Percentiles rank a stretch among this genome's conserved stretches.
Evolutionary conservation across 2,113 vertebrate species (phyloP).

Genomic region (Nymphicus hollandicus): DNA sequence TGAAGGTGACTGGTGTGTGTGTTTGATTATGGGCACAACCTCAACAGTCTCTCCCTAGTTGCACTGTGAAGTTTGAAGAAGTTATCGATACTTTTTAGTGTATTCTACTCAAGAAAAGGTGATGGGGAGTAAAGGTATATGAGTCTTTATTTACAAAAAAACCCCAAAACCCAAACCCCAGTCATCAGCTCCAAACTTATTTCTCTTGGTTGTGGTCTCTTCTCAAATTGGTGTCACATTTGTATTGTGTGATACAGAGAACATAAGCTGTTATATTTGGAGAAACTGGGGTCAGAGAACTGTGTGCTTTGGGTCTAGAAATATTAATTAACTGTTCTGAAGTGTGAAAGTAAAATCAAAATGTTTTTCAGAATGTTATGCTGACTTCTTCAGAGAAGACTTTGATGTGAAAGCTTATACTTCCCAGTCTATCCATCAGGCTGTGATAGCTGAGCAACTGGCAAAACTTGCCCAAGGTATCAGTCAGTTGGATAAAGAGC

Average conservation of each 20-base stretch:
- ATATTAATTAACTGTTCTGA: background rate
- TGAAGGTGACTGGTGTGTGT: background rate
- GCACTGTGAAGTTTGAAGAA: background rate
- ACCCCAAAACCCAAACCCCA: rapidly evolving
- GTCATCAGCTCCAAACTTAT: background rate
- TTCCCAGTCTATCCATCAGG: conserved; percentile 92
- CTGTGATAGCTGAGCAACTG: conserved; percentile 92
- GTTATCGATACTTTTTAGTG: background rate
- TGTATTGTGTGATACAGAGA: rapidly evolving
- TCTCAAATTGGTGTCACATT: rapidly evolving
- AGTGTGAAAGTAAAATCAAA: background rate
- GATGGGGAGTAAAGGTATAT: rapidly evolving
- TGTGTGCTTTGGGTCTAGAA: background rate
- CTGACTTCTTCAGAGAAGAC: conserved; percentile 86
- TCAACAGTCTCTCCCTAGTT: background rate
- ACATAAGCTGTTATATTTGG: rapidly evolving
- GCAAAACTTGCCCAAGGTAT: conserved; percentile 94
- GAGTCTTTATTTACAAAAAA: background rate
- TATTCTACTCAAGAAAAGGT: background rate
- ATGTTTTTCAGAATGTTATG: conserved; percentile 83
- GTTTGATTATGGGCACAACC: background rate
- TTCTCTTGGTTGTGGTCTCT: background rate
- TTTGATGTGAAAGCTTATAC: conserved; percentile 96
- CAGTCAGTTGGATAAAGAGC: conserved; percentile 95
- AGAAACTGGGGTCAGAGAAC: background rate